Base-by-base conservation (phyloP, 2,113 vertebrate genomes). In the Aspidoscelis tigris region DNA sequence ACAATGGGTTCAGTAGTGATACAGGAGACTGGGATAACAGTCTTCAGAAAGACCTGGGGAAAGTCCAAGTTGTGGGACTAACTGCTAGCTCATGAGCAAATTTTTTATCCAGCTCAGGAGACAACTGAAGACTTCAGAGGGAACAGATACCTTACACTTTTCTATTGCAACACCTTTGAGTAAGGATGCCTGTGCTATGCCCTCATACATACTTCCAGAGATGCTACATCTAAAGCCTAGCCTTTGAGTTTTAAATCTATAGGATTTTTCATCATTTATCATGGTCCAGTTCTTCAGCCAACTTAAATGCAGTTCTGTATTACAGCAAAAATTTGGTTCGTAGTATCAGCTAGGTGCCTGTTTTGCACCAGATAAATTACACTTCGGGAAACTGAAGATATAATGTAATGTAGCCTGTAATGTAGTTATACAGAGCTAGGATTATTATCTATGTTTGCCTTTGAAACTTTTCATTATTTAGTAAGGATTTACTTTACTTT, bases 381-480 rank as follows among this genome's bases (percentile, higher is more conserved):
- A 84, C 44, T 33, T 10, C 21, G 68, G 64, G 10, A 79, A 6
- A 39, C 78, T 50, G 71, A 72, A 73, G 39, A 44, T 43, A 65
- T 72, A 16, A 70, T 43, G 80, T 21, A 76, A 7, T 10, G 58
- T 1, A 61, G 2, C n/a, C 78, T 80, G 81, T 84, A 81, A 2
- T 6, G 75, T 9, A 86, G 85, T 61, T 7, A n/a, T 76, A 87
- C 43, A 76, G 87, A 5, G 18, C 26, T 81, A 87, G 71, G 84
- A 73, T 81, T 6, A 79, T 12, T 10, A 61, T 69, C 84, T 80
- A 50, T 16, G 69, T 8, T 50, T 33, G 74, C 82, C 68, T 79
- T 82, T n/a, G 55, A 85, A 55, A 58, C 50, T 55, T 69, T 75
- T 83, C 71, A 76, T 21, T 81, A 68, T 72, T 84, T 75, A 73